Percentiles rank a stretch among this genome's conserved stretches.
Evolutionary conservation across 2,113 vertebrate genomes (phyloP).

Genomic region (Pedetes capensis): DNA sequence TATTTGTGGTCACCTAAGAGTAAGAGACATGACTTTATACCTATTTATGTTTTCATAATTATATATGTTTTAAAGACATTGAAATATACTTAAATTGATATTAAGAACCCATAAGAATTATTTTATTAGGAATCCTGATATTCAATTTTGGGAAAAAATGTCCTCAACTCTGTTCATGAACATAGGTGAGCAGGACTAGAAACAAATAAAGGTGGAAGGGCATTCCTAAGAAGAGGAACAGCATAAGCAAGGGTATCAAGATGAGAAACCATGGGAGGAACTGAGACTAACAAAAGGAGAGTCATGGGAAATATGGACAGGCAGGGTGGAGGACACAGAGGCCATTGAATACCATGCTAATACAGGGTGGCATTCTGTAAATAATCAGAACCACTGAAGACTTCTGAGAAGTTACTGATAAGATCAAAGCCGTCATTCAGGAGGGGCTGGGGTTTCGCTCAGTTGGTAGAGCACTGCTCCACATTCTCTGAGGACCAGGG

Average conservation of each 20-base stretch:
- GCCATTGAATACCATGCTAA: neutral
- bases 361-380: neutral
- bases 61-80: neutral
- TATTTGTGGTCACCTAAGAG: neutral
- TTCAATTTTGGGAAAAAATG: neutral
- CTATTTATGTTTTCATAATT: neutral
- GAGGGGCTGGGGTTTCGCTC: too few relatives aligned
- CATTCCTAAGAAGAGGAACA: neutral
- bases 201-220: neutral
- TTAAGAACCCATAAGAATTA: neutral
- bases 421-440: neutral
- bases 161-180: neutral
- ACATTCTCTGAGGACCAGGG: too few relatives aligned
- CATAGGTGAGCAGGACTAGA: neutral
- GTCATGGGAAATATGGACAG: neutral
- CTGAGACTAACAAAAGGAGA: neutral
- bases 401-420: neutral
- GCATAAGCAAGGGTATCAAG: neutral
- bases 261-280: rapidly evolving
- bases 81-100: constrained; percentile 11
- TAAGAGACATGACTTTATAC: neutral
- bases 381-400: neutral
- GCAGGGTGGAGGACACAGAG: neutral
- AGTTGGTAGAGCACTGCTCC: too few relatives aligned
- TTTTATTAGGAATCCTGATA: neutral